Evolutionary conservation across 2,113 vertebrate genomes (phyloP).

Genomic region (Aptenodytes forsteri): DNA sequence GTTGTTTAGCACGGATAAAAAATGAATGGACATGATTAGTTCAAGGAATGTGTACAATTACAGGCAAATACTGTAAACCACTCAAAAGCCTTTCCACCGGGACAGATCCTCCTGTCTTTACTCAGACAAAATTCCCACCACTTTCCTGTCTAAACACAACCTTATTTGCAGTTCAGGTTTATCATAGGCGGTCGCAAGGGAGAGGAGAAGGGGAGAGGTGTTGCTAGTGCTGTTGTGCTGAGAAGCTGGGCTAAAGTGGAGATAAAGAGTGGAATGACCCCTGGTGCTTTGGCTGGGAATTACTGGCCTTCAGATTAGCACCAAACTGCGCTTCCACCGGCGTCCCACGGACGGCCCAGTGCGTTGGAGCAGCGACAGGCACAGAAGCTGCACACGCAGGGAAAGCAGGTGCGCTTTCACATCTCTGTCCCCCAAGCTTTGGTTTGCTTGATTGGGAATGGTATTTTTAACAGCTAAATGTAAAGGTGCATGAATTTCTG

Average conservation of each 20-base stretch:
- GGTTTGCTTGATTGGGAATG: background rate
- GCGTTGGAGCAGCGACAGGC: background rate
- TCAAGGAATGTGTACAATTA: conserved; percentile 29
- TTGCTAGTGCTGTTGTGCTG: background rate
- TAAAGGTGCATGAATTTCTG: background rate
- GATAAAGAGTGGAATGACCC: conserved; percentile 59
- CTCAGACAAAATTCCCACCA: conserved; percentile 27
- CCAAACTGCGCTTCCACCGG: rapidly evolving
- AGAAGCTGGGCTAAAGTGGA: background rate
- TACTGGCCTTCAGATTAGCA: background rate
- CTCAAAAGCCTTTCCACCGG: conserved; percentile 25
- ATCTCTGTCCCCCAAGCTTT: background rate
- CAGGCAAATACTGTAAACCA: conserved; percentile 38
- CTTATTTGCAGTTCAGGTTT: conserved; percentile 13
- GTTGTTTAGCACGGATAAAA: background rate
- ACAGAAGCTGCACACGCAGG: rapidly evolving
- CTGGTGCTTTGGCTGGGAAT: conserved; percentile 64
- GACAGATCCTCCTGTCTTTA: conserved; percentile 46
- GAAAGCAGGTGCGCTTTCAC: background rate
- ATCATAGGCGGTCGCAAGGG: background rate
- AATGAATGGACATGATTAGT: background rate
- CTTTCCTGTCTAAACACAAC: conserved; percentile 2
- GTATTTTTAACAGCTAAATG: background rate
- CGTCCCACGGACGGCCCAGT: rapidly evolving
- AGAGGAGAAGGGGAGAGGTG: background rate